Percentiles rank a stretch among this genome's conserved stretches.
phyloP scores from a whole-genome alignment of 1,140 invertebrate genomes.

The Steinernema feltiae region DNA sequence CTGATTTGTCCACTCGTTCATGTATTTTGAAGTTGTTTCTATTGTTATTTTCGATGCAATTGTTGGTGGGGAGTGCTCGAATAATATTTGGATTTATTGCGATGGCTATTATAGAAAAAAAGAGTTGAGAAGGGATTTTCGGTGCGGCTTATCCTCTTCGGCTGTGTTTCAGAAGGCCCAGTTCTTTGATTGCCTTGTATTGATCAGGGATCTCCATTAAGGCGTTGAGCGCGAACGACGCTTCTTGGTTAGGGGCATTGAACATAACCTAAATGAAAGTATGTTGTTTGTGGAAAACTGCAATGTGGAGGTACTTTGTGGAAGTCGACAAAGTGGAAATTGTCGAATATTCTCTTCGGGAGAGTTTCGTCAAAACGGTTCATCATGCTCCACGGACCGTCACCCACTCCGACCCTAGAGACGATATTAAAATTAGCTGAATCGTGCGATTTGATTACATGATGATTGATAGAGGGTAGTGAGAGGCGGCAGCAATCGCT shows the following conservation, averaged over 20 bases:
- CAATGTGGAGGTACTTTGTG: slow-evolving; percentile 52
- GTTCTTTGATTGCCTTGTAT: slow-evolving; percentile 61
- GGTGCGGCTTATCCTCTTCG: slow-evolving; percentile 37
- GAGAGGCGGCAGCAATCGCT: slow-evolving; percentile 63
- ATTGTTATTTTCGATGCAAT: no score
- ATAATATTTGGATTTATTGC: no score
- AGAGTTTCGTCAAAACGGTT: slow-evolving; percentile 62
- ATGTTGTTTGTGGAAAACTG: neutral
- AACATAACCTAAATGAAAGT: slow-evolving; percentile 51
- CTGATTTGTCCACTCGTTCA: no score
- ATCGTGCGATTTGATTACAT: slow-evolving; percentile 48
- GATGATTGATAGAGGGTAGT: slow-evolving; percentile 63
- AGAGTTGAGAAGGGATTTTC: neutral
- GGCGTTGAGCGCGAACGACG: slow-evolving; percentile 61
- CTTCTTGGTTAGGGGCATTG: slow-evolving; percentile 60
- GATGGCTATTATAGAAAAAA: no score
- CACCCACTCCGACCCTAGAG: slow-evolving; percentile 63
- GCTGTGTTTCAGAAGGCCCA: slow-evolving; percentile 52
- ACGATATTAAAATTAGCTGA: neutral
- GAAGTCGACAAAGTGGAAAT: slow-evolving; percentile 65
- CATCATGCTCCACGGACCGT: slow-evolving; percentile 64
- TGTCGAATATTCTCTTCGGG: slow-evolving; percentile 63
- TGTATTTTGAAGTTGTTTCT: no score
- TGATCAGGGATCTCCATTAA: slow-evolving; percentile 64
- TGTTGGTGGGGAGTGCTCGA: no score